Conservation (phyloP, 2,888 invertebrate genomes). For the Hirudinaria manillensis region DNA sequence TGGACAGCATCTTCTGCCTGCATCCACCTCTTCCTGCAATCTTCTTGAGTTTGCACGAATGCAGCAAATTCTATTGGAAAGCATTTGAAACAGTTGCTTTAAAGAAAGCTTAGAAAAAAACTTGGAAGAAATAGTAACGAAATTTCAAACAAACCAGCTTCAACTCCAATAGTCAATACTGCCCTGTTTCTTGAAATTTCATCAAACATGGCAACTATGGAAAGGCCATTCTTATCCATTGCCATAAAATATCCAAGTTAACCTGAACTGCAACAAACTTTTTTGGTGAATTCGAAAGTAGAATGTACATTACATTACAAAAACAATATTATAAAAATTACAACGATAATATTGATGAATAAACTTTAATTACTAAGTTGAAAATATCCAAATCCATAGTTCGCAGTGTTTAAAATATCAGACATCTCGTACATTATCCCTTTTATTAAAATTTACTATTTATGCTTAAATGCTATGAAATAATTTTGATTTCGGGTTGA, state of each 20-base stretch:
- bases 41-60: conserved; percentile 69
- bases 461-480: too few species aligned
- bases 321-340: neutral
- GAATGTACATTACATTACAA: neutral
- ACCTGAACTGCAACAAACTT: neutral
- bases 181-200: conserved; percentile 53
- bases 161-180: conserved; percentile 50
- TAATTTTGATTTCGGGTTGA: too few species aligned
- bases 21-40: conserved; percentile 66
- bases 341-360: neutral
- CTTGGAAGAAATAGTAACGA: too few species aligned
- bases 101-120: too few species aligned
- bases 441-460: too few species aligned
- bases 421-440: too few species aligned
- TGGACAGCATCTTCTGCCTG: conserved; percentile 68
- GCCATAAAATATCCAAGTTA: neutral
- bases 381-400: neutral
- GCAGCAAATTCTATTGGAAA: conserved; percentile 64
- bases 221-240: conserved; percentile 40
- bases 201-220: conserved; percentile 54
- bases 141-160: conserved; percentile 47
- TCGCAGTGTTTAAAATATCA: too few species aligned
- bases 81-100: too few species aligned
- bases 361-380: neutral
- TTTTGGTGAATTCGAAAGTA: neutral